Conservation (phyloP, 2,797 vertebrate species). For the Brachyrhaphis roseni region DNA sequence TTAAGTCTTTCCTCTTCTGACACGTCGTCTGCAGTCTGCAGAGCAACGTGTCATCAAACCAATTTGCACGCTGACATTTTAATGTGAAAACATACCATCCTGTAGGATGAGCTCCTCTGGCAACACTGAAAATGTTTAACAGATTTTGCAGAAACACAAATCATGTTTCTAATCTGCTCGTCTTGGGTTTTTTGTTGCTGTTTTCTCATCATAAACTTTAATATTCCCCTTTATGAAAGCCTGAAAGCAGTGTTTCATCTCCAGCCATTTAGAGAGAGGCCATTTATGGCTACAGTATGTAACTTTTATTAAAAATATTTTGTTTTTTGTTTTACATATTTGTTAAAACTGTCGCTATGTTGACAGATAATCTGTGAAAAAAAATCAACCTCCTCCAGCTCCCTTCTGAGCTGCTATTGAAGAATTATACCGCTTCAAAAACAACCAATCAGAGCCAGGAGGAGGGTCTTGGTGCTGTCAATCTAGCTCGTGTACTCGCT, state of each 20-base stretch:
- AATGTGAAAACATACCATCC: background rate
- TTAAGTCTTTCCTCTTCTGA: background rate
- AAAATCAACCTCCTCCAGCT: too few species aligned
- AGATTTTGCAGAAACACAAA: background rate
- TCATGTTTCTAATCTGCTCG: background rate
- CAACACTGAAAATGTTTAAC: background rate
- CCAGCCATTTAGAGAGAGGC: background rate
- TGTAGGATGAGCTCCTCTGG: background rate
- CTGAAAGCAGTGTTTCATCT: background rate
- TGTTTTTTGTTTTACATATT: too few species aligned
- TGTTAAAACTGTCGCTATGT: too few species aligned
- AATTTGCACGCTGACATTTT: background rate
- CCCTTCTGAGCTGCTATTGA: too few species aligned
- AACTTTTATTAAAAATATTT: too few species aligned
- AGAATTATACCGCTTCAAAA: too few species aligned
- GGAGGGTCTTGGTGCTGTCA: too few species aligned
- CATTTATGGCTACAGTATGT: too few species aligned
- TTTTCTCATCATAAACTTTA: background rate
- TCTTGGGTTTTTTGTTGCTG: background rate
- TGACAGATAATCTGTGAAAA: too few species aligned
- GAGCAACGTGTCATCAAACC: background rate
- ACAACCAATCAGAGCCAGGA: too few species aligned
- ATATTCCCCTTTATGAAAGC: background rate
- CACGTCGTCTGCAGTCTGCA: background rate
- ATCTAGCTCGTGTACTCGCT: too few species aligned